Conservation (phyloP, 2,888 invertebrate genomes). For the Drosophila affinis region DNA sequence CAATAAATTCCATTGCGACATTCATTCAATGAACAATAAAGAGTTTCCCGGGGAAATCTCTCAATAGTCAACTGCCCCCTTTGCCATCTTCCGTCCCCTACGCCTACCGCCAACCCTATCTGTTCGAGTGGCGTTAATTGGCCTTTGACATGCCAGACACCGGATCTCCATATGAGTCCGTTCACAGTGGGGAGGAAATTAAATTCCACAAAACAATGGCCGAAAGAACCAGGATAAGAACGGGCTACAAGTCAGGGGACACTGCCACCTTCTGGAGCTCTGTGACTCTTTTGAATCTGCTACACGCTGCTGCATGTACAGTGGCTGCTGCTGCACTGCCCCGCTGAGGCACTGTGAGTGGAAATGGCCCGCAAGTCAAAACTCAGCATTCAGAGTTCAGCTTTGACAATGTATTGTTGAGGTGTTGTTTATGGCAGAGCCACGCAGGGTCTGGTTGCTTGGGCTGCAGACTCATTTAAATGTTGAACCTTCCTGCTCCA, state of each 20-base stretch:
- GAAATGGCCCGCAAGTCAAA: neutral
- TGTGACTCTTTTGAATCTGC: neutral
- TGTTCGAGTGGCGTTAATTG: conserved; percentile 13
- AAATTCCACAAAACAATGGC: conserved; percentile 58
- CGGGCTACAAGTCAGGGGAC: conserved; percentile 17
- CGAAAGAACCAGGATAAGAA: conserved; percentile 8
- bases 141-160: conserved; percentile 10
- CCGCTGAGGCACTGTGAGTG: too few relatives aligned
- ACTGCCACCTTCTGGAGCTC: conserved; percentile 35
- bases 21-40: neutral
- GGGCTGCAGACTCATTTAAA: conserved; percentile 28
- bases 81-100: neutral
- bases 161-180: conserved; percentile 8
- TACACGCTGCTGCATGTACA: neutral
- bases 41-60: conserved; percentile 4
- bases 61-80: neutral
- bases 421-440: neutral
- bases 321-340: too few relatives aligned
- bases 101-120: neutral
- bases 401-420: conserved; percentile 25
- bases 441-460: neutral
- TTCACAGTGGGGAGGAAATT: conserved; percentile 60
- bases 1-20: neutral
- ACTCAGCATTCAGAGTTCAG: neutral
- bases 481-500: conserved; percentile 35